These are phyloP conservation scores for Epinotia nisella DNA, from an alignment of 2,888 invertebrate species.

Conservation along the genomic window DNA sequence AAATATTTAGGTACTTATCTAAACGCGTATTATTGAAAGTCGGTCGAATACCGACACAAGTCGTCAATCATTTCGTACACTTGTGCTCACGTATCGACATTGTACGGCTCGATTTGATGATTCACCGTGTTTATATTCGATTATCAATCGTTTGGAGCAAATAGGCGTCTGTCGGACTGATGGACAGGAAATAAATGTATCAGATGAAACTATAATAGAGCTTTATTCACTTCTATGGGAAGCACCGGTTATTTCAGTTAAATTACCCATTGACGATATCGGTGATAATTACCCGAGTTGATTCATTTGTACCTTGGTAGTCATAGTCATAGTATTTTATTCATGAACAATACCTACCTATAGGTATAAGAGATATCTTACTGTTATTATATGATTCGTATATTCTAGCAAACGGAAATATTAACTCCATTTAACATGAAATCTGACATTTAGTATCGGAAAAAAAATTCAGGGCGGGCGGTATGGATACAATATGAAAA, in stretches of 20 bases:
- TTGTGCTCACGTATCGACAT: slow-evolving; percentile 40
- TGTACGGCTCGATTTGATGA: slow-evolving; percentile 56
- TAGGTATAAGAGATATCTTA: no score
- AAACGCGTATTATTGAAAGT: not conserved
- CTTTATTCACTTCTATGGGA: not conserved
- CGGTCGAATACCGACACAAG: slow-evolving; percentile 37
- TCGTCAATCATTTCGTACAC: slow-evolving; percentile 42
- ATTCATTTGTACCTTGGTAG: not conserved
- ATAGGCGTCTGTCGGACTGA: slow-evolving; percentile 57
- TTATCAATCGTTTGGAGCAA: slow-evolving; percentile 65
- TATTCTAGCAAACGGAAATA: no score
- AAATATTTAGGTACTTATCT: not conserved
- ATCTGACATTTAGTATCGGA: no score
- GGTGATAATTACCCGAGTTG: not conserved
- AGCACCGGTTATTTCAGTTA: not conserved
- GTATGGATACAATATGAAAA: no score
- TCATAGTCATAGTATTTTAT: no score
- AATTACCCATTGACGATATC: not conserved
- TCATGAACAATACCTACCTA: no score
- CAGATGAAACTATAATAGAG: slow-evolving; percentile 30
- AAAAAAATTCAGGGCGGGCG: no score
- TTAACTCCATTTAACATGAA: no score
- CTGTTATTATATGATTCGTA: no score
- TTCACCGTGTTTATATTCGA: slow-evolving; percentile 72
- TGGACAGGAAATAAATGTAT: slow-evolving; percentile 57